A percentile compares a stretch with the other conserved stretches of the same genome.
These are phyloP conservation scores for Protobothrops flavoviridis DNA, from an alignment of 2,113 vertebrate genomes.

Conservation along the genomic window DNA sequence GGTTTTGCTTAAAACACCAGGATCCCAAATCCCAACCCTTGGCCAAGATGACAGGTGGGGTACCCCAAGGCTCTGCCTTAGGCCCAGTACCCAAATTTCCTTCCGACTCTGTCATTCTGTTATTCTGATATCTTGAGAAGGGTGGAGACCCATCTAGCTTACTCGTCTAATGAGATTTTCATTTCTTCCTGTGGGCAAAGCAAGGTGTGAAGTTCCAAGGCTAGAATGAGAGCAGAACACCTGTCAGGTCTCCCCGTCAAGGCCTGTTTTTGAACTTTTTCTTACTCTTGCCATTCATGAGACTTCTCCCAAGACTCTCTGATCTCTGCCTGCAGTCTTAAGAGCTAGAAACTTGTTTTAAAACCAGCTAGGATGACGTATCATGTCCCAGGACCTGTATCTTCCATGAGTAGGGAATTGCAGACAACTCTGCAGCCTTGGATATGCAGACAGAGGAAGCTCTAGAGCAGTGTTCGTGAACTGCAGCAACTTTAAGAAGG, in stretches of 20 bases:
- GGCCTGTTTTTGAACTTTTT: not conserved
- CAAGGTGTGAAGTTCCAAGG: not conserved
- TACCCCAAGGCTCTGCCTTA: not conserved
- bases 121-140: not conserved
- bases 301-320: not conserved
- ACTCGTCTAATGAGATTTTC: not conserved
- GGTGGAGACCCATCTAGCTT: not conserved
- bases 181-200: not conserved
- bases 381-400: not conserved
- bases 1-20: not conserved
- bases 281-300: not conserved
- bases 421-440: not conserved
- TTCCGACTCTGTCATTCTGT: not conserved
- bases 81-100: not conserved
- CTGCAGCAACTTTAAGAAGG: not conserved
- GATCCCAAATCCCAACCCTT: not conserved
- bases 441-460: too few relatives aligned
- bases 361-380: not conserved
- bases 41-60: not conserved
- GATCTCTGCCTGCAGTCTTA: not conserved
- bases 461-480: not conserved
- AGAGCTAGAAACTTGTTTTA: not conserved
- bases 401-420: not conserved
- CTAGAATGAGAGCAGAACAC: not conserved
- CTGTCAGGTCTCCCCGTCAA: not conserved